Conservation (phyloP, 2,113 vertebrate genomes). For the Scartelaos histophorus region DNA sequence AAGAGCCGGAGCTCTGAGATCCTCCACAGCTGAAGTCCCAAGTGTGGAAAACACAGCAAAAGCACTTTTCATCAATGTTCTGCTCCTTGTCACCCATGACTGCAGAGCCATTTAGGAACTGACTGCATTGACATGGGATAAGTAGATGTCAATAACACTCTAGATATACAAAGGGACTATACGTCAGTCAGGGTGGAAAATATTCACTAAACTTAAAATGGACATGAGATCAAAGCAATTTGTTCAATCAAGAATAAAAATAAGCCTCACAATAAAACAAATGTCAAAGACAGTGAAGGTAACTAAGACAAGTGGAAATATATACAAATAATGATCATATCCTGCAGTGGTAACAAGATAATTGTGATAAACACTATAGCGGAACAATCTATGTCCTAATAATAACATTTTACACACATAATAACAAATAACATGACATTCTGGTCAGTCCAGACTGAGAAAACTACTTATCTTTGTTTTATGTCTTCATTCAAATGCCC, state of each 20-base stretch:
- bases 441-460: not conserved
- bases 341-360: too few species aligned
- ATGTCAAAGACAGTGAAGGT: too few species aligned
- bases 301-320: not conserved
- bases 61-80: slow-evolving; percentile 59
- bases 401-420: too few species aligned
- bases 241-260: not conserved
- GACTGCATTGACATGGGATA: slow-evolving; percentile 41
- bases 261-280: not conserved
- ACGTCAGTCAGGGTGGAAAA: not conserved
- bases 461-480: not conserved
- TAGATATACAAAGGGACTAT: not conserved
- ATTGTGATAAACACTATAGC: not conserved
- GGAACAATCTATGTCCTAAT: too few species aligned
- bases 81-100: slow-evolving; percentile 62
- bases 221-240: not conserved
- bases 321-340: too few species aligned
- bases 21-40: slow-evolving; percentile 75
- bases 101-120: slow-evolving; percentile 54
- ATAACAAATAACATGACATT: too few species aligned
- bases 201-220: not conserved
- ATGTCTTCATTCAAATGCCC: not conserved
- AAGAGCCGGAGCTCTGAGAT: slow-evolving; percentile 72
- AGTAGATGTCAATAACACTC: slow-evolving; percentile 40
- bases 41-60: slow-evolving; percentile 69